These are phyloP conservation scores for Calliphora vomitoria DNA, from an alignment of 2,888 invertebrate species.

Conservation along the genomic window DNA sequence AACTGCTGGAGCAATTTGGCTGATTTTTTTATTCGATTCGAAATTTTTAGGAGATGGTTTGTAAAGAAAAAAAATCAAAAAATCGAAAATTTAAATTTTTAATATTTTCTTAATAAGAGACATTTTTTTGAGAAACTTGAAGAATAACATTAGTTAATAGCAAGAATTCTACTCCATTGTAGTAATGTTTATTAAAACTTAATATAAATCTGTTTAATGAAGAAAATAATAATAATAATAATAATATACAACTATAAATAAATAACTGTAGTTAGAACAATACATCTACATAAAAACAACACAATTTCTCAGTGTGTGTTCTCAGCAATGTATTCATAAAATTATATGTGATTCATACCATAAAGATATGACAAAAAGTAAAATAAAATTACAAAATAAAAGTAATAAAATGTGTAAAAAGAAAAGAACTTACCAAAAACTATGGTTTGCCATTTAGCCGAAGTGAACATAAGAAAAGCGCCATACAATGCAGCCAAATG, in stretches of 20 bases:
- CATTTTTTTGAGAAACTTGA: too few relatives aligned
- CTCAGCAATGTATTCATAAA: not conserved
- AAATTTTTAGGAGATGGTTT: too few relatives aligned
- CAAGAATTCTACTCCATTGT: too few relatives aligned
- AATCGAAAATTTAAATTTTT: too few relatives aligned
- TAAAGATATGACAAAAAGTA: not conserved
- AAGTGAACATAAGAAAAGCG: slow-evolving; percentile 89
- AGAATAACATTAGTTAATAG: too few relatives aligned
- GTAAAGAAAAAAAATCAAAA: too few relatives aligned
- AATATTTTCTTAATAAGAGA: too few relatives aligned
- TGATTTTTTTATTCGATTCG: too few relatives aligned
- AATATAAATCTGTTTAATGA: not conserved
- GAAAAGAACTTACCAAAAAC: slow-evolving; percentile 88
- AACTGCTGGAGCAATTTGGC: too few relatives aligned
- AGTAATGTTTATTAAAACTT: not conserved
- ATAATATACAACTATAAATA: not conserved
- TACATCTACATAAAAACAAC: not conserved
- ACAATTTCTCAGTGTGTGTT: not conserved
- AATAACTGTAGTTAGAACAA: not conserved
- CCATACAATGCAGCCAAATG: slow-evolving; percentile 92
- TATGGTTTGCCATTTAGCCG: slow-evolving; percentile 90
- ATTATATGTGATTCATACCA: slow-evolving; percentile 6
- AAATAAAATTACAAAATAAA: not conserved
- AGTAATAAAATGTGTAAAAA: not conserved
- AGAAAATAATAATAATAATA: not conserved